Percentiles rank a stretch among this genome's conserved stretches.
phyloP scores from a whole-genome alignment of 2,888 invertebrate species.

The Philonicus albiceps region DNA sequence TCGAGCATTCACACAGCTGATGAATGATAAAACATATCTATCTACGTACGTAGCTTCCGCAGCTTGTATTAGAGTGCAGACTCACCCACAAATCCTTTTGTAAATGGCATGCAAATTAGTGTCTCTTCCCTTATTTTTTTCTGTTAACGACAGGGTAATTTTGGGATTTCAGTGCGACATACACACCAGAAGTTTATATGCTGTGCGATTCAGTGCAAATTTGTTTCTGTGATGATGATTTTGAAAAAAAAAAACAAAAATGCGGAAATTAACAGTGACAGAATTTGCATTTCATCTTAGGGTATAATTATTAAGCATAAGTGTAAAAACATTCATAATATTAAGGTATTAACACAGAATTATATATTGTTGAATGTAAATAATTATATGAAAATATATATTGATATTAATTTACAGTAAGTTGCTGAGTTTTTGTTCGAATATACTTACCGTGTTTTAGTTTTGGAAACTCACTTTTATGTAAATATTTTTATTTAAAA shows the following conservation, averaged over 20 bases:
- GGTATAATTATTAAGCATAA: background rate
- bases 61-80: background rate
- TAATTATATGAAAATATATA: constrained; percentile 46
- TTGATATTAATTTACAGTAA: constrained; percentile 49
- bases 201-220: background rate
- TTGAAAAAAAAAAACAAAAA: background rate
- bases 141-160: background rate
- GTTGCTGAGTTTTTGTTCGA: background rate
- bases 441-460: background rate
- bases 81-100: constrained; percentile 1
- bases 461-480: no score
- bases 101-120: constrained; percentile 32
- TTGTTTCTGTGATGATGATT: background rate
- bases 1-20: constrained; percentile 2
- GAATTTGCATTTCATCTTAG: constrained; percentile 32
- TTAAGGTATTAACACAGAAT: constrained; percentile 4
- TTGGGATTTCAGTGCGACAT: background rate
- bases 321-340: constrained; percentile 27
- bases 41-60: background rate
- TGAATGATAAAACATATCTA: background rate
- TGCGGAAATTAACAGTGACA: background rate
- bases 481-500: no score
- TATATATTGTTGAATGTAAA: constrained; percentile 42
- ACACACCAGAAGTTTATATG: background rate
- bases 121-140: background rate